phyloP scores from a whole-genome alignment of 1,140 invertebrate species.

The Ceratosolen fusciceps region DNA sequence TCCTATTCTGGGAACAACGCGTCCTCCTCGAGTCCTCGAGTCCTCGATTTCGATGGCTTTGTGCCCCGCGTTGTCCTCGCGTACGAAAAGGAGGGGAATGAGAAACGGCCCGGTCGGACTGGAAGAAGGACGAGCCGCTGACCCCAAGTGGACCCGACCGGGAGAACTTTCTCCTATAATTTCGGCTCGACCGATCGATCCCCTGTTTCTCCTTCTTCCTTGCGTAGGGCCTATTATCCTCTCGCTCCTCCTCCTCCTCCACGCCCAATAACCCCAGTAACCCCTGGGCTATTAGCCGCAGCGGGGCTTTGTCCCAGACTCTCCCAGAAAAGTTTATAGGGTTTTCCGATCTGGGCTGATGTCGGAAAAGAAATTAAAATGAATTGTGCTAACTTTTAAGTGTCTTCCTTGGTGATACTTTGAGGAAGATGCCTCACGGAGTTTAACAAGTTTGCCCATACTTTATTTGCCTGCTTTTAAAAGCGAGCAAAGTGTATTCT shows the following conservation, averaged over 20 bases:
- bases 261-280: too few species aligned
- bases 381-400: not conserved
- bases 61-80: not conserved
- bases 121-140: not conserved
- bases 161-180: conserved; percentile 28
- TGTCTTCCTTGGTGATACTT: not conserved
- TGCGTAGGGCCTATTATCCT: too few species aligned
- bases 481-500: not conserved
- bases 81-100: conserved; percentile 1
- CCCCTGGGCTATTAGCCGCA: too few species aligned
- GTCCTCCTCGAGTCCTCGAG: not conserved
- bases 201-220: too few species aligned
- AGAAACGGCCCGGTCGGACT: not conserved
- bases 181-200: conserved; percentile 27
- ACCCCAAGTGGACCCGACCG: not conserved
- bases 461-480: not conserved
- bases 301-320: too few species aligned
- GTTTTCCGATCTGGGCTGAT: not conserved
- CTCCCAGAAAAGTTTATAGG: not conserved
- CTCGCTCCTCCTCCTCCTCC: too few species aligned
- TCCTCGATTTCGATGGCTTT: not conserved
- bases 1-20: not conserved
- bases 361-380: not conserved
- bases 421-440: not conserved
- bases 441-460: not conserved